Conservation (phyloP, 2,888 invertebrate genomes). For the Patella pellucida region DNA sequence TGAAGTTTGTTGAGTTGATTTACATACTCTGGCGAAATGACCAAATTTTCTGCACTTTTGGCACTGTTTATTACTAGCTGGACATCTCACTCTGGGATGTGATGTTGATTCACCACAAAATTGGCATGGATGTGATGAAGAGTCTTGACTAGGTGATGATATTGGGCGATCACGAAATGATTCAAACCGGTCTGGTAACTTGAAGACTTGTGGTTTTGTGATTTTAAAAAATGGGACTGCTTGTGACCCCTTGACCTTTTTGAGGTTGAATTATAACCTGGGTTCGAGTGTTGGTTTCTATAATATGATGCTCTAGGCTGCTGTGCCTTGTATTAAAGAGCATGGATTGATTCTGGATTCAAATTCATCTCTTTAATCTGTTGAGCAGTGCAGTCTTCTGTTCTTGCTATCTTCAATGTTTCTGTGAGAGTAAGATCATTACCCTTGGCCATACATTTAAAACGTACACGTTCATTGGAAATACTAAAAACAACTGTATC, state of each 20-base stretch:
- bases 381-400: background rate
- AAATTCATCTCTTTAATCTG: background rate
- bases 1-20: too few species aligned
- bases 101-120: slow-evolving; percentile 1
- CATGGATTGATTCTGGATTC: background rate
- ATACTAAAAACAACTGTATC: background rate
- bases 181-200: background rate
- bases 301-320: background rate
- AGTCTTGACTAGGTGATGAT: background rate
- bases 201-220: background rate
- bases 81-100: too few species aligned
- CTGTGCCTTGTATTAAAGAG: background rate
- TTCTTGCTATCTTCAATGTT: background rate
- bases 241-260: background rate
- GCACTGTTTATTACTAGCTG: too few species aligned
- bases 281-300: background rate
- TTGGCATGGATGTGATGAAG: background rate
- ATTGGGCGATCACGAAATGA: background rate
- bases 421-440: slow-evolving; percentile 8
- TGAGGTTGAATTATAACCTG: background rate
- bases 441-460: slow-evolving; percentile 3
- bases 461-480: background rate
- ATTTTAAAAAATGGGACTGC: background rate
- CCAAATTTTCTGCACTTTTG: too few species aligned
- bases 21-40: too few species aligned